These are phyloP conservation scores for Struthio camelus DNA, from an alignment of 2,113 vertebrate genomes.

Conservation along the genomic window DNA sequence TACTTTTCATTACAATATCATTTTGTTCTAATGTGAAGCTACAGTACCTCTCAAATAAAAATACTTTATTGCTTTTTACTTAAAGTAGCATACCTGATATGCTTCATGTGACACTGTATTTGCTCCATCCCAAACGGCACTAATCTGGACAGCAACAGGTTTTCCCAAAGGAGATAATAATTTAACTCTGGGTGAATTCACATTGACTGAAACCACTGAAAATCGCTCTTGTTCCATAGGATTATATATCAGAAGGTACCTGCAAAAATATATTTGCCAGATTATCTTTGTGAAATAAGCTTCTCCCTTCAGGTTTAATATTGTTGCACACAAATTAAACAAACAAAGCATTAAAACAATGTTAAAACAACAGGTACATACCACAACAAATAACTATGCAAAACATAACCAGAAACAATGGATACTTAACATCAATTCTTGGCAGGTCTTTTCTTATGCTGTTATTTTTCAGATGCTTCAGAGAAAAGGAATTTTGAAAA, in stretches of 20 bases:
- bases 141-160: slow-evolving; percentile 80
- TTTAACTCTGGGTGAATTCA: slow-evolving; percentile 77
- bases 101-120: slow-evolving; percentile 70
- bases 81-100: slow-evolving; percentile 82
- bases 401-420: slow-evolving; percentile 39
- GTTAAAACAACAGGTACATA: slow-evolving; percentile 30
- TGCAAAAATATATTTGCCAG: slow-evolving; percentile 64
- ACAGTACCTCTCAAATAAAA: neutral
- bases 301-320: neutral
- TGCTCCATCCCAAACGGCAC: slow-evolving; percentile 84
- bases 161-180: slow-evolving; percentile 77
- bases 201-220: slow-evolving; percentile 79
- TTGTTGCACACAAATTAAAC: slow-evolving; percentile 18
- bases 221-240: slow-evolving; percentile 83
- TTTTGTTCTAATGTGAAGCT: neutral
- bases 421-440: neutral
- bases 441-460: neutral
- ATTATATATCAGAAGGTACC: slow-evolving; percentile 86
- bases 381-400: slow-evolving; percentile 41
- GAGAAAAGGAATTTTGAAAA: neutral
- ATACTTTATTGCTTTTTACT: neutral
- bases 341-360: neutral
- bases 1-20: neutral
- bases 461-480: neutral
- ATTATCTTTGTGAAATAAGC: slow-evolving; percentile 6